Evolutionary conservation across 2,888 invertebrate species (phyloP).

Genomic region (Ormyrus pomaceus): DNA sequence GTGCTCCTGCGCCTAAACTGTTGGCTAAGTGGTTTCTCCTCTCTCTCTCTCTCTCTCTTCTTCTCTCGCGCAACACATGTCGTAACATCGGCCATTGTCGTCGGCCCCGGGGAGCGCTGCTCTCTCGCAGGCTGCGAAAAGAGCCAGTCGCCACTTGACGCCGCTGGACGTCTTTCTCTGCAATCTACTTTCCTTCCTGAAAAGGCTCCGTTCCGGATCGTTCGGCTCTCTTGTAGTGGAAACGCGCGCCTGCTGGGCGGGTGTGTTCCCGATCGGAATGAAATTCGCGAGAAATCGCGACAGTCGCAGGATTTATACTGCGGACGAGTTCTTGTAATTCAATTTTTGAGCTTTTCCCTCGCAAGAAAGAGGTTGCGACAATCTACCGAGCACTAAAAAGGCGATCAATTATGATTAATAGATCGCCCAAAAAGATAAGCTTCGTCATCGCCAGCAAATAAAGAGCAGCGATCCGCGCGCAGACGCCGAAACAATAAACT

Average conservation of each 20-base stretch:
- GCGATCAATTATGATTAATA: too few species aligned
- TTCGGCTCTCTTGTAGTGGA: slow-evolving; percentile 5
- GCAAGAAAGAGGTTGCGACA: too few species aligned
- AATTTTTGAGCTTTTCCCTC: too few species aligned
- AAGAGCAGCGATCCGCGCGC: too few species aligned
- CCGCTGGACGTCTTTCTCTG: slow-evolving; percentile 43
- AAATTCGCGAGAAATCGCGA: slow-evolving; percentile 20
- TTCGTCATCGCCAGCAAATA: too few species aligned
- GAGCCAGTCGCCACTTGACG: slow-evolving; percentile 43
- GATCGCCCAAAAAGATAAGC: too few species aligned
- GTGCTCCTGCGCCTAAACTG: slow-evolving; percentile 32
- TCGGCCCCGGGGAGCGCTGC: slow-evolving; percentile 8
- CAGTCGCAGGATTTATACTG: background rate
- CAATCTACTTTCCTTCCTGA: slow-evolving; percentile 29
- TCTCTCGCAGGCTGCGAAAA: slow-evolving; percentile 26
- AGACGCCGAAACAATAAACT: too few species aligned
- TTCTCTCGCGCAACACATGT: slow-evolving; percentile 42
- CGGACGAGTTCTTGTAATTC: too few species aligned
- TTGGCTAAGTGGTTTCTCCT: slow-evolving; percentile 45
- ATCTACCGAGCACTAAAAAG: too few species aligned
- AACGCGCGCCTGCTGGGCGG: background rate
- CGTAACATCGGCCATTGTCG: slow-evolving; percentile 47
- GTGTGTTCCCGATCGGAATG: slow-evolving; percentile 9
- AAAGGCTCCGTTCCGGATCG: slow-evolving; percentile 14
- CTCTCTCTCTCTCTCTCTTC: too few species aligned